Evolutionary conservation across 2,888 invertebrate species (phyloP), one percentile per base, ranked within the genome.

Genomic region (Strigamia crassipes): DNA sequence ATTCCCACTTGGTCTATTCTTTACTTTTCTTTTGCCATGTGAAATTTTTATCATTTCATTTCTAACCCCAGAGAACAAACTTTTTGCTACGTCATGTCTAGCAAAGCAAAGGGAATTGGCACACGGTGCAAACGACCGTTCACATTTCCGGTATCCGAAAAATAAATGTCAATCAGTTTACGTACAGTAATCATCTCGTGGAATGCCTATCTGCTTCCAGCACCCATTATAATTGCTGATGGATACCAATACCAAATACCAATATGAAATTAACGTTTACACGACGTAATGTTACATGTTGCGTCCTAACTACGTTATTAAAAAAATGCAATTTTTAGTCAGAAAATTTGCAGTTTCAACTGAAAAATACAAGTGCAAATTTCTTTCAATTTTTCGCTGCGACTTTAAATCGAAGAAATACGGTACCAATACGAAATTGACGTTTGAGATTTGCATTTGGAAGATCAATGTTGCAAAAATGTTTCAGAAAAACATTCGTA

Each of bases 1-100:
- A 73, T 73, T 73, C 73, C 73, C 73, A 73, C 73, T 73, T 73
- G 73, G 73, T 73, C 73, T 73, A 73, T 73, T 73, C 73, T 73
- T 73, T 73, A 73, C 73, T 73, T 73, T 73, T 73, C 73, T 73
- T 73, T 73, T 73, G 73, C 73, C 73, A 73, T 73, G 73, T 73
- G 73, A 73, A 73, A 73, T 73, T 73, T 73, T 73, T 73, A 73
- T 73, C 73, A 73, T 73, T 73, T 73, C 73, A 73, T 73, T 73
- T 73, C 73, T 31, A 73, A 73, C 73, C 73, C 73, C 5, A 9
- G 31, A 73, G 73, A 27, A 73, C 73, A 73, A 73, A 73, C 73
- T 73, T 73, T 73, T 73, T 73, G 73, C 31, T 31, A 31, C 27
- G 73, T 73, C 31, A 56, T 56, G 56, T 56, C 56, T 18, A 27